Percentiles rank a stretch among this genome's conserved stretches.
These are phyloP conservation scores for Pediacus dermestoides DNA, from an alignment of 2,888 invertebrate genomes.

Conservation along the genomic window DNA sequence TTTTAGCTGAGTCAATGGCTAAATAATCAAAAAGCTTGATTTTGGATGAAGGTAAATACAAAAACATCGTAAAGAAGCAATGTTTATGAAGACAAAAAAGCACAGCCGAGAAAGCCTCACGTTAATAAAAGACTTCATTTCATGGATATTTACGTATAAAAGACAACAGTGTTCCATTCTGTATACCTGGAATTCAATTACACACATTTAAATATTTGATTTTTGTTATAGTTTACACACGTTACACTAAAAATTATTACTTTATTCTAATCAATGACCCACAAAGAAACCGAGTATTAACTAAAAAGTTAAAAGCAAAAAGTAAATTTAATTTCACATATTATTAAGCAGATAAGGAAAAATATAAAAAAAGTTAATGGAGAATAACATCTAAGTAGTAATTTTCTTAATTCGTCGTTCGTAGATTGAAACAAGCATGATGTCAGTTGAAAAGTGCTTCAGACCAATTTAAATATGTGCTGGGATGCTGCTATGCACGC, in stretches of 20 bases:
- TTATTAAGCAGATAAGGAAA: conserved; percentile 26
- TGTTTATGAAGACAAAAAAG: conserved; percentile 36
- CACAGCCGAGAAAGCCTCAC: conserved; percentile 30
- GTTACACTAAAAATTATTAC: no score
- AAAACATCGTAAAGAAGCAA: conserved; percentile 36
- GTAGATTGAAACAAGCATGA: conserved; percentile 27
- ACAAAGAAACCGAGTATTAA: no score
- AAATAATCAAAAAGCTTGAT: conserved; percentile 40
- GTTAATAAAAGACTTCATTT: conserved; percentile 48
- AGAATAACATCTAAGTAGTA: conserved; percentile 32
- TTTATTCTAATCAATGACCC: no score
- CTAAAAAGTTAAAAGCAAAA: conserved; percentile 12
- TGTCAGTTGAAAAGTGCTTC: conserved; percentile 13
- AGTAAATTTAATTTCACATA: conserved; percentile 29
- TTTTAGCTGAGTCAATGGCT: conserved; percentile 39
- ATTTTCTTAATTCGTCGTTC: conserved; percentile 33
- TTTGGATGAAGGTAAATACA: conserved; percentile 39
- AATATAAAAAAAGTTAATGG: conserved; percentile 32
- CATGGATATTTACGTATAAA: conserved; percentile 45
- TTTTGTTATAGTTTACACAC: no score
- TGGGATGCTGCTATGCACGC: conserved; percentile 18
- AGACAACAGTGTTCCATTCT: conserved; percentile 32
- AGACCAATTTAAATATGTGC: conserved; percentile 21
- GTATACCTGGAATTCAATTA: conserved; percentile 42
- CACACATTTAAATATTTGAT: conserved; percentile 37